Conservation (phyloP, 2,113 vertebrate species). For the Lynx canadensis region DNA sequence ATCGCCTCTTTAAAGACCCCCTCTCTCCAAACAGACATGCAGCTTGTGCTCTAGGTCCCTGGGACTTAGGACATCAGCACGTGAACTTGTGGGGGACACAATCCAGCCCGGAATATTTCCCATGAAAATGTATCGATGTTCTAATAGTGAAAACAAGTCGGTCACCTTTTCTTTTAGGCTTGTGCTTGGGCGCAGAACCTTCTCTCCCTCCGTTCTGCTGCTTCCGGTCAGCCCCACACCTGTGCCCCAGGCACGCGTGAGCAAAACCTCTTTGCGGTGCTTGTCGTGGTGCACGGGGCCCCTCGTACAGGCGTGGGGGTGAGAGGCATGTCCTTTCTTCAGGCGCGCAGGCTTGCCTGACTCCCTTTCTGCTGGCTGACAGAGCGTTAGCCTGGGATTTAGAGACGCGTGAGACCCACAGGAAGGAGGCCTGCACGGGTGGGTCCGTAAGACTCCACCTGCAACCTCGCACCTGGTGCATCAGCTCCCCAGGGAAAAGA, state of each 20-base stretch:
- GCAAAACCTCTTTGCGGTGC: fast-evolving
- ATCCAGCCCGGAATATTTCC: not conserved
- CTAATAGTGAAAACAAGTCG: fast-evolving
- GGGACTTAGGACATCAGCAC: too few relatives aligned
- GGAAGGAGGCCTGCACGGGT: fast-evolving
- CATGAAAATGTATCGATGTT: not conserved
- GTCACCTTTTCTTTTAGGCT: not conserved
- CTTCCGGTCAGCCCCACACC: fast-evolving
- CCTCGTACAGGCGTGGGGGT: fast-evolving
- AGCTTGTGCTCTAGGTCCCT: not conserved
- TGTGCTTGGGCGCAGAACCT: not conserved
- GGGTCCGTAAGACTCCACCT: not conserved
- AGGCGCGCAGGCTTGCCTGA: not conserved
- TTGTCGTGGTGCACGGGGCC: fast-evolving
- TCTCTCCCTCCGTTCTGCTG: not conserved
- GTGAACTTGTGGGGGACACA: not conserved
- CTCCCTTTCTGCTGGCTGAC: not conserved
- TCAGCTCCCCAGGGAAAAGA: fast-evolving
- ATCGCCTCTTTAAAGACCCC: not conserved
- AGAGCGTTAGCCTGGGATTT: not conserved
- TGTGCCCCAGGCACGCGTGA: fast-evolving
- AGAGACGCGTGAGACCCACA: not conserved
- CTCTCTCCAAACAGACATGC: fast-evolving
- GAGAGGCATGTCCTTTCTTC: not conserved
- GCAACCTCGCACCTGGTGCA: not conserved